Evolutionary conservation across 2,113 vertebrate species (phyloP), one percentile per base, ranked within the genome.

Genomic region (Neopipo cinnamomea): DNA sequence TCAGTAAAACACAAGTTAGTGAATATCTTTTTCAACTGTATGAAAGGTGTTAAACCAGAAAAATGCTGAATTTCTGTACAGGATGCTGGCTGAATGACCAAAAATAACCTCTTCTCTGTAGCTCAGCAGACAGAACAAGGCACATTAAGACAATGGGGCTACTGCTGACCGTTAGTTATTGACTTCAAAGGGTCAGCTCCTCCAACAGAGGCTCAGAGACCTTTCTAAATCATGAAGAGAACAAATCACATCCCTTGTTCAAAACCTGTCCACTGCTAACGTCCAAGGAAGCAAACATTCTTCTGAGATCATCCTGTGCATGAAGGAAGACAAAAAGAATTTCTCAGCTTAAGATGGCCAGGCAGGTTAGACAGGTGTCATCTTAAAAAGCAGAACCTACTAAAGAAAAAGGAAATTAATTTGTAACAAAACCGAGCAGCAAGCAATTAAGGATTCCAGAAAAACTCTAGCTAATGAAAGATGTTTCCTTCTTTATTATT

Each of bases 401-500:
- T 10, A 28, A 53, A 71, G 14, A 37, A 80, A 65, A 79, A 68
- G 12, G 22, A n/a, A 46, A 88, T 8, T 6, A 6, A 88, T 24
- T 21, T 41, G 17, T 37, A 90, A 78, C 27, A 56, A 52, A 59
- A 76, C 30, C 50, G 59, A 72, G n/a, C 11, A 1, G 3, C 76
- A 81, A 52, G 47, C 12, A 85, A 95, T 56, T 55, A 96, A 95
- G 49, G 72, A 89, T 30, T 56, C 2, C 39, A 78, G 42, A 84
- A 70, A 72, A 78, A 75, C 77, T 67, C 81, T 35, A 77, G 94
- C 97, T 98, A 98, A 95, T 96, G 98, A 98, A 98, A 98, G 96
- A 90, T 31, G 93, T 95, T 97, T 97, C 95, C 85, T 84, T 97
- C 96, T 95, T 96, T 97, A 98, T 98, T 98, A 97, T 95, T 97